Evolutionary conservation across 2,797 vertebrate genomes (phyloP).

Genomic region (Geotrypetes seraphini): DNA sequence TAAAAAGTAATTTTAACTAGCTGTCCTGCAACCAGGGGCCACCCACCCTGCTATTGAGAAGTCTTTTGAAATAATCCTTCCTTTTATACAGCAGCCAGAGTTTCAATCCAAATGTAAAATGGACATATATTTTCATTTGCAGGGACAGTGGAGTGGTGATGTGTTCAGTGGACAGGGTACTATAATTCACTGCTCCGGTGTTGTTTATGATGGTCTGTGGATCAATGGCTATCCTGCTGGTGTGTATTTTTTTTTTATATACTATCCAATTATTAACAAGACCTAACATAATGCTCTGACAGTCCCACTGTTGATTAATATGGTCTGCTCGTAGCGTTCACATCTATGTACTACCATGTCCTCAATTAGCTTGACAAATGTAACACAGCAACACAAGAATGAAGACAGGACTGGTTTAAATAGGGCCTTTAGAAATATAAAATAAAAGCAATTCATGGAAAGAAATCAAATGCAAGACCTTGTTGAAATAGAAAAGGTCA

Average conservation of each 20-base stretch:
- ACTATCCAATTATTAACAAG: conserved; percentile 15
- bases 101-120: conserved; percentile 31
- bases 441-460: background rate
- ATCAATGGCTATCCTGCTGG: conserved; percentile 46
- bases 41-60: conserved; percentile 45
- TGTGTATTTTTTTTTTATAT: conserved; percentile 31
- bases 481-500: background rate
- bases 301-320: conserved; percentile 19
- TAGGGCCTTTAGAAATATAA: background rate
- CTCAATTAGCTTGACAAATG: background rate
- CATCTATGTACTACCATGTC: background rate
- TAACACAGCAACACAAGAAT: background rate
- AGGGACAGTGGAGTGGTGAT: conserved; percentile 52
- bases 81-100: conserved; percentile 34
- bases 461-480: background rate
- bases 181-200: conserved; percentile 43
- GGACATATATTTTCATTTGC: conserved; percentile 22
- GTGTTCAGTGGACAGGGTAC: conserved; percentile 40
- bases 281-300: conserved; percentile 9
- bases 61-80: conserved; percentile 38
- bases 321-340: conserved; percentile 6
- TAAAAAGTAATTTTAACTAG: conserved; percentile 40
- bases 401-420: background rate
- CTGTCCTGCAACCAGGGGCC: conserved; percentile 27
- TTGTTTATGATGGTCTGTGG: conserved; percentile 47